These are phyloP conservation scores for Gerris buenoi DNA, from an alignment of 1,140 invertebrate genomes.

Conservation along the genomic window DNA sequence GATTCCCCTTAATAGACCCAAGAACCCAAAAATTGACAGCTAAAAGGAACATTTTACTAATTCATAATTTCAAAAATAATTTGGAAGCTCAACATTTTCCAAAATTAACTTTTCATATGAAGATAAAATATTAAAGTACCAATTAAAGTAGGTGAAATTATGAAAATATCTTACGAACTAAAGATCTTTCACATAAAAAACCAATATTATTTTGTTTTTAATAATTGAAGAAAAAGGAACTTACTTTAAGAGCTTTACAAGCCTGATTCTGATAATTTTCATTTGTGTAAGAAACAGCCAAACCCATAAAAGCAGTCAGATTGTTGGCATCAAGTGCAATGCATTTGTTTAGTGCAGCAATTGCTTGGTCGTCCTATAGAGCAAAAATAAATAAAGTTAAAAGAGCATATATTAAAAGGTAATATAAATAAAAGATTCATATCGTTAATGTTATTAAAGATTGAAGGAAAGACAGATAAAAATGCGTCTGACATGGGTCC, in stretches of 20 bases:
- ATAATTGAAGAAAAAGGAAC: no score
- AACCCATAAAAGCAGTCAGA: conserved; percentile 65
- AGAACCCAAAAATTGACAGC: no score
- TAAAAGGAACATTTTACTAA: no score
- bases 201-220: not conserved
- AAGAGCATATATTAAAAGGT: no score
- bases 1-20: no score
- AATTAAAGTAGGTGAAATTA: not conserved
- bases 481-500: no score
- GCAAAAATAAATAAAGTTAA: no score
- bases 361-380: conserved; percentile 76
- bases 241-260: conserved; percentile 43
- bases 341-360: conserved; percentile 74
- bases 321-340: conserved; percentile 68
- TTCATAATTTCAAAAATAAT: no score
- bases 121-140: not conserved
- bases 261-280: conserved; percentile 69
- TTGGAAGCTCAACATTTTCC: no score
- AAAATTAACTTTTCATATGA: not conserved
- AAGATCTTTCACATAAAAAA: conserved; percentile 1
- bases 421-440: no score
- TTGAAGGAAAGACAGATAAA: no score
- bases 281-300: conserved; percentile 91
- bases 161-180: not conserved
- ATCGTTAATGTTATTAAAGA: no score